phyloP scores from a whole-genome alignment of 2,797 vertebrate genomes.

The Paratrypauchen microcephalus region DNA sequence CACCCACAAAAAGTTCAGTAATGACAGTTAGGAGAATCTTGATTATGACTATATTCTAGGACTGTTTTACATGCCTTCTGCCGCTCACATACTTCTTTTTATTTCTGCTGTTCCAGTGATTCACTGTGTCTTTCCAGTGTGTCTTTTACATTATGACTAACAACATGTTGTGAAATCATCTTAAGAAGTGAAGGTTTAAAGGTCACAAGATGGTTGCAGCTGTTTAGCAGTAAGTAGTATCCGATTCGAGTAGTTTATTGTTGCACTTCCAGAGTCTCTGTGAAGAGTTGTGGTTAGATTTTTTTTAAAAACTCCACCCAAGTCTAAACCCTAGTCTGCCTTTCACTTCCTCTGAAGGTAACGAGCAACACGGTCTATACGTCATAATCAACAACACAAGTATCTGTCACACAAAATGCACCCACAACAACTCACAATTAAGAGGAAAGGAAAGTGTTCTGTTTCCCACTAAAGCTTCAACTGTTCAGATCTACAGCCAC shows the following conservation, averaged over 20 bases:
- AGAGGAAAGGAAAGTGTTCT: no score
- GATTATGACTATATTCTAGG: no score
- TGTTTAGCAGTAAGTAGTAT: neutral
- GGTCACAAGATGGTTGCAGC: slow-evolving; percentile 27
- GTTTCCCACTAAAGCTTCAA: neutral
- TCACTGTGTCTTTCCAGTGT: slow-evolving; percentile 17
- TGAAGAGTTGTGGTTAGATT: slow-evolving; percentile 13
- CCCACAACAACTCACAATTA: neutral
- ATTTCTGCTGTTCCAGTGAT: neutral
- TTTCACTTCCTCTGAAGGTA: slow-evolving; percentile 58
- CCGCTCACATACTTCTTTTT: no score
- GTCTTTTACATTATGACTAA: slow-evolving; percentile 14
- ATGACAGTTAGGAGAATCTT: no score
- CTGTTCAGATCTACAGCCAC: neutral
- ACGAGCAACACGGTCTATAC: neutral
- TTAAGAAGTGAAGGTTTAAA: neutral
- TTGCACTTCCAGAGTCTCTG: slow-evolving; percentile 21
- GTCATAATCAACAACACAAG: slow-evolving; percentile 4
- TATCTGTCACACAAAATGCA: neutral
- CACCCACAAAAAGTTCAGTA: no score
- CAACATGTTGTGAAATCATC: slow-evolving; percentile 1
- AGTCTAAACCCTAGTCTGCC: slow-evolving; percentile 13
- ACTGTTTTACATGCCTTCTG: no score
- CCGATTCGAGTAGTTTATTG: neutral
- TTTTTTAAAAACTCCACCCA: neutral